These are phyloP conservation scores for Taurulus bubalis DNA, from an alignment of 2,113 vertebrate species.

Conservation along the genomic window DNA sequence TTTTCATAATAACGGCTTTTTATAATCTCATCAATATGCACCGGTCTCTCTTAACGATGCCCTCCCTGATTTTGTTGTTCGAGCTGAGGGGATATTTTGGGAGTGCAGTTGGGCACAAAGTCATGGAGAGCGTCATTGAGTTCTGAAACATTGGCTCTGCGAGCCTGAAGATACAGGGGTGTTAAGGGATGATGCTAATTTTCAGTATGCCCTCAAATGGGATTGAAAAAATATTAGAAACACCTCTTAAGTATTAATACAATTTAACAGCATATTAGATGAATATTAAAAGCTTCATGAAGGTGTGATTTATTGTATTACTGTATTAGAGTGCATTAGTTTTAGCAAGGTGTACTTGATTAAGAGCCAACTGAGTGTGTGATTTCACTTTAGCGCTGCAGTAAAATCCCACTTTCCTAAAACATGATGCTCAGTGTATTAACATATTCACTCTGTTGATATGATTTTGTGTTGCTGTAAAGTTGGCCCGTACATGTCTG, in stretches of 20 bases:
- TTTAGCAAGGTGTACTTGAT: neutral
- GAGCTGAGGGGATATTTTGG: slow-evolving; percentile 1
- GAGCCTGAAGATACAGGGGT: slow-evolving; percentile 5
- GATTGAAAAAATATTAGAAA: neutral
- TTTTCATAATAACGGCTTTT: neutral
- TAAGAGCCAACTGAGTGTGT: neutral
- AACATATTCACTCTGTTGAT: neutral
- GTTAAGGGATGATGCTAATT: slow-evolving; percentile 17
- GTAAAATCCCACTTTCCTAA: neutral
- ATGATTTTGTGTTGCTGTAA: neutral
- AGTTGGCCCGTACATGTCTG: neutral
- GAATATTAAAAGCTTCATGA: neutral
- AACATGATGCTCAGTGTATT: neutral
- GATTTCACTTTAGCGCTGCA: too few relatives aligned
- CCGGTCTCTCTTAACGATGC: neutral
- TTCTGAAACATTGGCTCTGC: neutral
- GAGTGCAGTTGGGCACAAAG: neutral
- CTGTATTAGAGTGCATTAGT: neutral
- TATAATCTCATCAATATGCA: slow-evolving; percentile 10
- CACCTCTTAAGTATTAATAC: neutral
- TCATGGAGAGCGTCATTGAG: slow-evolving; percentile 19
- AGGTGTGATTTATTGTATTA: neutral
- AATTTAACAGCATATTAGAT: neutral
- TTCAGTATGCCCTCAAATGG: neutral
- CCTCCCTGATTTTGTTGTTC: neutral